phyloP scores from a whole-genome alignment of 2,888 invertebrate genomes.

The Lasius platythorax region DNA sequence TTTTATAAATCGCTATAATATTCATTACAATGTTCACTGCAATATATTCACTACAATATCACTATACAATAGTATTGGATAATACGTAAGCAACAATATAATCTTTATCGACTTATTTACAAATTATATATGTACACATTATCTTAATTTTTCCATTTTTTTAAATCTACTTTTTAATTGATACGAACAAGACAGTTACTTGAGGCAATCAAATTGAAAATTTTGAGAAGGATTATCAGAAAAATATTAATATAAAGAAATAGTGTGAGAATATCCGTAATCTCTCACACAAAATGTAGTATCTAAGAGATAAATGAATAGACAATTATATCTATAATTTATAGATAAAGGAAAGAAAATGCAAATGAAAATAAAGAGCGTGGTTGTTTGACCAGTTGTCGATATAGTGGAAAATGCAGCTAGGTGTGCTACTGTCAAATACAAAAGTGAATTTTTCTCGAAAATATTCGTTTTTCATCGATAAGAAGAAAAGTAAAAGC shows the following conservation, averaged over 20 bases:
- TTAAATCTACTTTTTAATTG: neutral
- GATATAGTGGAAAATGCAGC: constrained; percentile 14
- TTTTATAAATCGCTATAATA: neutral
- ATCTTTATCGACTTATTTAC: neutral
- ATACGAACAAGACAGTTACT: neutral
- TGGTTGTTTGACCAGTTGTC: neutral
- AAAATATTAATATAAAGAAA: neutral
- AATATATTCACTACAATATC: too few relatives aligned
- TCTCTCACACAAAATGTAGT: neutral
- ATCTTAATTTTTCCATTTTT: neutral
- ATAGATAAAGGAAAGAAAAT: neutral
- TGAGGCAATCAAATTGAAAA: neutral
- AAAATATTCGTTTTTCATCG: neutral
- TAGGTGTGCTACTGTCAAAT: neutral
- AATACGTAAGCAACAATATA: neutral
- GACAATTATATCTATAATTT: neutral
- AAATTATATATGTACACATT: too few relatives aligned
- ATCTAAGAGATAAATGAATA: neutral
- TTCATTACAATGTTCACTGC: too few relatives aligned
- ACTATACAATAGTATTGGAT: neutral
- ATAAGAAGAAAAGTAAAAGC: neutral
- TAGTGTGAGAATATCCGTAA: neutral
- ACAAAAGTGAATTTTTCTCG: neutral
- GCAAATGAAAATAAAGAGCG: neutral
- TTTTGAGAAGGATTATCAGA: neutral